A percentile compares a stretch with the other conserved stretches of the same genome.
phyloP scores from a whole-genome alignment of 2,797 vertebrate species.

The Hozukius guyotensis region DNA sequence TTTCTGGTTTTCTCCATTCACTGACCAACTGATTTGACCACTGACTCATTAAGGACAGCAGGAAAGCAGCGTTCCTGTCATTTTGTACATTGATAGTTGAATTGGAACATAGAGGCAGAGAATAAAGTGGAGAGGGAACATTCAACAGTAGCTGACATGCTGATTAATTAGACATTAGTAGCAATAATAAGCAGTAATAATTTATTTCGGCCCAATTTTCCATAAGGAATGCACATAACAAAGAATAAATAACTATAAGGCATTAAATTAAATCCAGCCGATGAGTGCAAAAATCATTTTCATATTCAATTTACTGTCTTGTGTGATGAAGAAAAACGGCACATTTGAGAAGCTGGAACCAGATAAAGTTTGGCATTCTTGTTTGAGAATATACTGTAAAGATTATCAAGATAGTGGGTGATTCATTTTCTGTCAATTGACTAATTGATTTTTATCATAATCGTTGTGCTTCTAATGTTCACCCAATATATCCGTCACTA shows the following conservation, averaged over 20 bases:
- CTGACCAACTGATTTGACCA: neutral
- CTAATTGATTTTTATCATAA: neutral
- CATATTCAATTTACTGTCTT: neutral
- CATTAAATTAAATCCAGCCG: rapidly evolving
- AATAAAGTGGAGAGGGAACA: neutral
- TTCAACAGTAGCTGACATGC: neutral
- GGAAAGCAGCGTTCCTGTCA: neutral
- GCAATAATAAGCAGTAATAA: too few species aligned
- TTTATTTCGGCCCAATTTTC: too few species aligned
- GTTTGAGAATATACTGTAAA: too few species aligned
- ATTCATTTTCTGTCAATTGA: neutral
- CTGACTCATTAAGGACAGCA: neutral
- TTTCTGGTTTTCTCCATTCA: neutral
- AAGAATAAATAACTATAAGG: too few species aligned
- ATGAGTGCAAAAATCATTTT: too few species aligned
- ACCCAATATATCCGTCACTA: neutral
- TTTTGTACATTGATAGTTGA: neutral
- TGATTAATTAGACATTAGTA: neutral
- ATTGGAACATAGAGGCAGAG: neutral
- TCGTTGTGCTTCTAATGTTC: neutral
- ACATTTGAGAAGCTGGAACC: neutral
- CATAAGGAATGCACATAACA: too few species aligned
- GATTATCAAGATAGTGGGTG: neutral
- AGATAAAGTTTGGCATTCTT: neutral
- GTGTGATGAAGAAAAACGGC: rapidly evolving